phyloP scores from a whole-genome alignment of 2,797 vertebrate species.

The Bryconaethiops microstoma region DNA sequence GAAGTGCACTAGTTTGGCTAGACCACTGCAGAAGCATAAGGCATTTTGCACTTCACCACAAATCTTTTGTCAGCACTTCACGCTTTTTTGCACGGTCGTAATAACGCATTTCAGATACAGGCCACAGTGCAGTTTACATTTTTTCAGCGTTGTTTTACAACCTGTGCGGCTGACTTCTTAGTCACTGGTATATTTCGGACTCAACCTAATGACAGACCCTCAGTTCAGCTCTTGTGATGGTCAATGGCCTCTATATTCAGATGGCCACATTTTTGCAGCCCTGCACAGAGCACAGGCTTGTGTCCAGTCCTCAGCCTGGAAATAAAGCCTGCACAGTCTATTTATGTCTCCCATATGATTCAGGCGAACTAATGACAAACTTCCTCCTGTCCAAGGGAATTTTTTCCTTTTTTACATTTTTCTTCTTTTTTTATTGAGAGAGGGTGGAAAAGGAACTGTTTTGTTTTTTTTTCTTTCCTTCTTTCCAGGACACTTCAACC shows the following conservation, averaged over 20 bases:
- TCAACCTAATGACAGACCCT: neutral
- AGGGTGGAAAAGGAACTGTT: neutral
- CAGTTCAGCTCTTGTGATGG: neutral
- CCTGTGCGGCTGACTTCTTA: no score
- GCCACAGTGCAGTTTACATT: neutral
- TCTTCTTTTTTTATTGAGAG: neutral
- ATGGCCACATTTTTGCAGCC: neutral
- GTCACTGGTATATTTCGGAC: neutral
- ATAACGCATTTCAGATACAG: no score
- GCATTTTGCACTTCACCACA: neutral
- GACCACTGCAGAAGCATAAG: no score
- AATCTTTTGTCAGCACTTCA: neutral
- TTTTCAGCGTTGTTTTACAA: neutral
- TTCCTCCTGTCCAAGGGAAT: neutral
- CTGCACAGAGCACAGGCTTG: no score
- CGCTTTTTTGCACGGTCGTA: no score
- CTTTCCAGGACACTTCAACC: neutral
- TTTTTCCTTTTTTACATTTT: no score
- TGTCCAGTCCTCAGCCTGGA: neutral
- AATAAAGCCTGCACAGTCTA: neutral
- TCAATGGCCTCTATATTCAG: neutral
- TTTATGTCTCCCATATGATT: slow-evolving; percentile 28
- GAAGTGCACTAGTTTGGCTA: slow-evolving; percentile 3
- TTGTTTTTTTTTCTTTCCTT: neutral
- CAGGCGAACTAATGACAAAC: slow-evolving; percentile 29